Base-by-base conservation (phyloP, 2,797 vertebrate genomes). In the Notolepis coatsorum region DNA sequence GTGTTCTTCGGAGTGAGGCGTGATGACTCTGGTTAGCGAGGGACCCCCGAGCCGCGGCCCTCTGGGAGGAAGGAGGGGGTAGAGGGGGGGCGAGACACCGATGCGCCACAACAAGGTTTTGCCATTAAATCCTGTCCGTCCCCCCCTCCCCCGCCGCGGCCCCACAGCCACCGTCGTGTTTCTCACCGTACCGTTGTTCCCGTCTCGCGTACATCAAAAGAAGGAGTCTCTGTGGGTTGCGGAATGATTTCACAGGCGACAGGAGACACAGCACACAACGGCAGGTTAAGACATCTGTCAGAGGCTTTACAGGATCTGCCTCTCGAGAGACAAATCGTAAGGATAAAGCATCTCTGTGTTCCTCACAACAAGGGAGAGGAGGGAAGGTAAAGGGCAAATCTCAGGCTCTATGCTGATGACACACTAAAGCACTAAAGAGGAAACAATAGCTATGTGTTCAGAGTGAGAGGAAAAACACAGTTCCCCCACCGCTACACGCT, bases 371-470 rank as follows among this genome's bases (percentile, higher is more conserved):
- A 42, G 23, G 21, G 45, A 25, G 49, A 10, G 24, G 10, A 24
- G 54, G 54, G 59, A 56, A 47, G 15, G 35, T 37, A 37, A 2
- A 2, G 30, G 6, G 10, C 18, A 54, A 51, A 68, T 82, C 62
- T 79, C 64, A 50, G 64, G 53, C 53, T 73, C 76, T 56, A 35
- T 62, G 52, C 50, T 70, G 66, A 75, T 68, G 65, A 46, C 69
- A 66, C 52, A 28, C 48, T 42, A 65, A 15, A 3, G 68, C 56
- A 55, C 4, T 12, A 24, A 71, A 81, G 48, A 23, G 45, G 75
- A 80, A 87, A 89, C 85, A 88, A 85, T 78, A 68, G 75, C 59
- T 68, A 25, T 77, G 79, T 84, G 80, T 79, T 80, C 65, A 41
- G 37, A 50, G 42, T 27, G n/a, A n/a, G n/a, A n/a, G n/a, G n/a